A percentile compares a stretch with the other conserved stretches of the same genome.
Conservation (phyloP, 2,797 vertebrate species). For the Erithacus rubecula region DNA sequence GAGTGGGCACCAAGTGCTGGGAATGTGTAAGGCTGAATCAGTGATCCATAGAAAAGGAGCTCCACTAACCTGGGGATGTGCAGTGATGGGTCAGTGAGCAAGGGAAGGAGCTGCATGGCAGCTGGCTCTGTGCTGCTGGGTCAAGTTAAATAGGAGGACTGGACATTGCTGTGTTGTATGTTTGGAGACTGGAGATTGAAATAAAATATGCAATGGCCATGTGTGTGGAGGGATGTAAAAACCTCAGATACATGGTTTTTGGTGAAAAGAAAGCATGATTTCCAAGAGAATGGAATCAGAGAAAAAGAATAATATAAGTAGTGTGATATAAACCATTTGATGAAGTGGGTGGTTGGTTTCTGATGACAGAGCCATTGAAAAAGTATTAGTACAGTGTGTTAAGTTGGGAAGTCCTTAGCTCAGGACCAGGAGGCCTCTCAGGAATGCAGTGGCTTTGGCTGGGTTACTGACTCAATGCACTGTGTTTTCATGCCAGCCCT, state of each 20-base stretch:
- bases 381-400: background rate
- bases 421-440: constrained; percentile 37
- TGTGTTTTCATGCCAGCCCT: background rate
- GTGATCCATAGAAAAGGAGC: constrained; percentile 23
- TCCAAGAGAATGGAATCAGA: background rate
- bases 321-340: constrained; percentile 9
- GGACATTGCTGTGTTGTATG: background rate
- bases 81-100: constrained; percentile 46
- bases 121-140: background rate
- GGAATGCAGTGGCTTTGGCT: constrained; percentile 24
- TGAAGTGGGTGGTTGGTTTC: constrained; percentile 2
- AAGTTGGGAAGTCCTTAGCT: constrained; percentile 42
- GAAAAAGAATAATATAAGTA: background rate
- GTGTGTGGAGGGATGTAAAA: background rate
- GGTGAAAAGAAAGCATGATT: background rate
- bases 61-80: constrained; percentile 24
- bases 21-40: background rate
- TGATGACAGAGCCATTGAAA: constrained; percentile 25
- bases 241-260: constrained; percentile 42
- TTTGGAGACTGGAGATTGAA: background rate
- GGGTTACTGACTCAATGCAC: constrained; percentile 28
- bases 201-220: background rate
- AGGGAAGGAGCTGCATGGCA: constrained; percentile 47
- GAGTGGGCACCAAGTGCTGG: constrained; percentile 29
- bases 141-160: constrained; percentile 37